phyloP scores from a whole-genome alignment of 1,140 invertebrate species.

The Vollenhovia emeryi region DNA sequence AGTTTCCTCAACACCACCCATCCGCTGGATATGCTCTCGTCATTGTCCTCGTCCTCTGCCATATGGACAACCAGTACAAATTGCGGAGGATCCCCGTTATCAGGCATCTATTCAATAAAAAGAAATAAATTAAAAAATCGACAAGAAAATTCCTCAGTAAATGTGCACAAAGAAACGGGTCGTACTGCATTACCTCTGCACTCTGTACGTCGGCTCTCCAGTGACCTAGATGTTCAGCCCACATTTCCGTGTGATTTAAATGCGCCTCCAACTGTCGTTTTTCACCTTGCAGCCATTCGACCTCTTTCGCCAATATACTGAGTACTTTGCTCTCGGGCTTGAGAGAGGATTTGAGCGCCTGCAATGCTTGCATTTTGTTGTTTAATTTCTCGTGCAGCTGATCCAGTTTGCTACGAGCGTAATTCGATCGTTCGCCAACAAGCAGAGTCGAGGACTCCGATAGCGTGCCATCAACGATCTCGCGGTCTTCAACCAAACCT shows the following conservation, averaged over 20 bases:
- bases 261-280: slow-evolving; percentile 93
- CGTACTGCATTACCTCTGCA: slow-evolving; percentile 87
- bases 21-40: slow-evolving; percentile 89
- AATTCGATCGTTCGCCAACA: slow-evolving; percentile 93
- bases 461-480: slow-evolving; percentile 76
- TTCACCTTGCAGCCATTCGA: slow-evolving; percentile 92
- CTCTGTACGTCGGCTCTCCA: slow-evolving; percentile 94
- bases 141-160: background rate
- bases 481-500: slow-evolving; percentile 79
- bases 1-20: slow-evolving; percentile 94
- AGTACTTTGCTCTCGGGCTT: slow-evolving; percentile 92
- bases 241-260: slow-evolving; percentile 93
- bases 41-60: slow-evolving; percentile 87
- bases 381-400: slow-evolving; percentile 92
- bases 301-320: slow-evolving; percentile 92
- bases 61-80: slow-evolving; percentile 94
- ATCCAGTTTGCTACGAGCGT: slow-evolving; percentile 92
- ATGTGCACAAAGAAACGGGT: background rate
- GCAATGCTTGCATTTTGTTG: slow-evolving; percentile 93
- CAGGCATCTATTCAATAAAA: slow-evolving; percentile 86
- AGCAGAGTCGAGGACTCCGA: slow-evolving; percentile 83
- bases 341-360: slow-evolving; percentile 90
- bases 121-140: too few relatives aligned
- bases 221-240: slow-evolving; percentile 94
- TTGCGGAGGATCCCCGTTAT: slow-evolving; percentile 92